These are phyloP conservation scores for Campodea augens DNA, from an alignment of 1,140 invertebrate species.

Conservation along the genomic window DNA sequence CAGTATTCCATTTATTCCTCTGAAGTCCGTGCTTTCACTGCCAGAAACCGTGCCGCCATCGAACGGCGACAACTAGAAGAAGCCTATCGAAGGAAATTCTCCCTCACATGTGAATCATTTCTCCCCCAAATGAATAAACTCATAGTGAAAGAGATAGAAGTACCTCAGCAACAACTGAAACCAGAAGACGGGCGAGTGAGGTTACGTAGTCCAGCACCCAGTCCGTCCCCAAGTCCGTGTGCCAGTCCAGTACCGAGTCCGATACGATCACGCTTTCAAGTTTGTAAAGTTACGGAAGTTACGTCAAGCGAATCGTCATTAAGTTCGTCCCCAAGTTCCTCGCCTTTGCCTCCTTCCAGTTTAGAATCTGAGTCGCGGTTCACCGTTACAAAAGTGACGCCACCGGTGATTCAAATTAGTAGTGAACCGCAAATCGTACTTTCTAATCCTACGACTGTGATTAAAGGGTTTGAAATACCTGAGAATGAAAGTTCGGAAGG, in stretches of 20 bases:
- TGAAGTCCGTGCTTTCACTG: constrained; percentile 14
- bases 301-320: neutral
- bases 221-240: constrained; percentile 44
- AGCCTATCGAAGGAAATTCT: neutral
- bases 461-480: too few relatives aligned
- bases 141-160: constrained; percentile 1
- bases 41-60: neutral
- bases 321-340: neutral
- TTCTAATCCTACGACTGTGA: too few relatives aligned
- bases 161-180: constrained; percentile 19
- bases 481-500: too few relatives aligned
- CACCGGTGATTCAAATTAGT: too few relatives aligned
- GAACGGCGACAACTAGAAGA: constrained; percentile 3
- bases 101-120: neutral
- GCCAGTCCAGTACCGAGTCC: constrained; percentile 36
- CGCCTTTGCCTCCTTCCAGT: constrained; percentile 5
- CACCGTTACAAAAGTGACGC: too few relatives aligned
- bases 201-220: constrained; percentile 44
- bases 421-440: too few relatives aligned
- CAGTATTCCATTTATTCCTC: constrained; percentile 11
- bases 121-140: neutral
- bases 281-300: constrained; percentile 31
- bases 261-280: constrained; percentile 35
- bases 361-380: too few relatives aligned
- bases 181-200: constrained; percentile 33